Evolutionary conservation across 2,113 vertebrate genomes (phyloP), one percentile per base, ranked within the genome.

Genomic region (Halichoerus grypus): DNA sequence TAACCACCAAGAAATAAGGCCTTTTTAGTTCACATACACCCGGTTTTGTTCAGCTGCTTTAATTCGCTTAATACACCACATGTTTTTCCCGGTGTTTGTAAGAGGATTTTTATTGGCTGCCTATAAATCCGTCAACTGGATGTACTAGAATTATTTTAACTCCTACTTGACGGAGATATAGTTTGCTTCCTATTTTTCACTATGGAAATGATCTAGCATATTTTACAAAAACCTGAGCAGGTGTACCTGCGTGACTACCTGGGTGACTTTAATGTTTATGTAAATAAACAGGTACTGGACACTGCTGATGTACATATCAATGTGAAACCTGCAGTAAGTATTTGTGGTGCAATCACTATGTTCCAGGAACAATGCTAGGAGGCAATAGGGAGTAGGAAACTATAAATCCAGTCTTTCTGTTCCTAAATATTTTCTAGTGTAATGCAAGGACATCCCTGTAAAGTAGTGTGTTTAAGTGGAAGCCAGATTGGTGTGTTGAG

Each of bases 1-100:
- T 81, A 95, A 72, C 39, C 9, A 49, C 72, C 77, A 77, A 90
- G 46, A 93, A 95, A 65, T 85, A 81, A 85, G 83, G n/a, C 67
- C 5, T 46, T 79, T 59, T 97, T 82, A 71, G 18, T 91, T 53
- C 42, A 36, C 19, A 77, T 91, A n/a, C 11, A 67, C 31, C 33
- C 5, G 46, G 36, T 93, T 96, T 90, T 93, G 53, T 79, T 77
- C 69, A 86, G 18, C 18, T 63, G 15, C 26, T 77, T 88, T 77
- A 67, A 91, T 88, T 95, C 12, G 87, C 36, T 88, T 83, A 36
- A 42, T 71, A 42, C 86, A 16, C 22, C 33, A 61, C 59, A 72
- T 77, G 33, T 39, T 61, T 57, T 77, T 55, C 31, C 12, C 9
- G 24, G 39, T 76, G 26, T 87, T 76, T 61, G 88, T 90, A 89